phyloP scores from a whole-genome alignment of 2,888 invertebrate genomes.

The Ischnura elegans region DNA sequence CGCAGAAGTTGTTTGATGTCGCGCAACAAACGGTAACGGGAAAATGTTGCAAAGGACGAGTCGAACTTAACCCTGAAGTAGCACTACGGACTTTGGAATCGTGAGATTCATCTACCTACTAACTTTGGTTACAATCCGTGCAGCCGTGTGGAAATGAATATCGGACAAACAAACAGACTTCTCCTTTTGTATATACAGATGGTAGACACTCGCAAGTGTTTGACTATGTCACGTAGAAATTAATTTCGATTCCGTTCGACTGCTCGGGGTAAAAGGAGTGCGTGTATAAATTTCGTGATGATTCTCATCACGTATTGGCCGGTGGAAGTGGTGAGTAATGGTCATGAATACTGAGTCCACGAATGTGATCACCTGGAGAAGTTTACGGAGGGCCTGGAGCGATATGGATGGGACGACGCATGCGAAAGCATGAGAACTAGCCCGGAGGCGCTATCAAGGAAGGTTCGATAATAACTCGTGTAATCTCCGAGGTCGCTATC shows the following conservation, averaged over 20 bases:
- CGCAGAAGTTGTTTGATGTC: too few relatives aligned
- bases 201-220: too few relatives aligned
- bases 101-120: too few relatives aligned
- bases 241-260: not conserved
- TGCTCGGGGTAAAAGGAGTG: not conserved
- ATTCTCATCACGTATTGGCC: not conserved
- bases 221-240: too few relatives aligned
- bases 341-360: not conserved
- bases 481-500: not conserved
- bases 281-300: not conserved
- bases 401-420: not conserved
- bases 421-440: not conserved
- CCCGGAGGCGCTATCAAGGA: not conserved
- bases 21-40: too few relatives aligned
- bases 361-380: not conserved
- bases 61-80: too few relatives aligned
- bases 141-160: too few relatives aligned
- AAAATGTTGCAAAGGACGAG: too few relatives aligned
- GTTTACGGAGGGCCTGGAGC: not conserved
- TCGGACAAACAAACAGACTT: too few relatives aligned
- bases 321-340: constrained; percentile 1
- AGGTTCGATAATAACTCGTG: not conserved
- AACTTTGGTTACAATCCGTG: too few relatives aligned
- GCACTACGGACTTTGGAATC: too few relatives aligned
- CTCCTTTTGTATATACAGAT: too few relatives aligned